Evolutionary conservation across 2,113 vertebrate genomes (phyloP), one percentile per base, ranked within the genome.

Genomic region (Barbus barbus): DNA sequence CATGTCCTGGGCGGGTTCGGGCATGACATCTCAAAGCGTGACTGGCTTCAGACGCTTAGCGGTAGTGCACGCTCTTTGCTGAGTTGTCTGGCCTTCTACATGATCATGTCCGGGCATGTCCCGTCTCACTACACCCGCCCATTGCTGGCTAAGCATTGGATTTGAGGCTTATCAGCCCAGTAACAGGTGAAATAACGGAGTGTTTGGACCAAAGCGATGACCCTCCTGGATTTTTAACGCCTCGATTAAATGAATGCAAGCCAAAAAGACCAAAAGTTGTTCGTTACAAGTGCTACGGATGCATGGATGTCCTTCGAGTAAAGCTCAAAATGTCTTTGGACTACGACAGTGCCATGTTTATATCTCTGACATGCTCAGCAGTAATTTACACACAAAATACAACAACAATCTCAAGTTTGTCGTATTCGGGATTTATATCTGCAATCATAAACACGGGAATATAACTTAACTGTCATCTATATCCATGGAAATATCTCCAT

Each of bases 11-110:
- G 81, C 77, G 84, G 83, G 26, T 56, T 63, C 5, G 46, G 26
- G 44, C 58, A 81, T 51, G 86, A 95, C 95, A 93, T 94, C 95
- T 89, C 93, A 2, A 87, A 94, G 92, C 95, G 94, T 95, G 95
- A 95, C 87, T 90, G 16, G 71, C 8, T 72, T 51, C 88, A 89
- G 82, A 86, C 89, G 79, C 82, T 38, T 26, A 83, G 78, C 44
- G 87, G 79, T 26, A 28, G 84, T 1, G 46, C 20, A 71, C 24
- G 20, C 26, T 24, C 53, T 24, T 72, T 20, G 56, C 28, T 31
- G 72, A 6, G 24, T 16, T 11, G 20, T 44, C 20, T 20, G n/a
- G 2, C n/a, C n/a, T 20, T 41, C 3, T 61, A 33, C 33, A 75
- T 22, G 61, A 20, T 46, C 88, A 89, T 87, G 90, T 33, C 89